Conservation (phyloP, 2,888 invertebrate species). For the Gryllus longicercus region DNA sequence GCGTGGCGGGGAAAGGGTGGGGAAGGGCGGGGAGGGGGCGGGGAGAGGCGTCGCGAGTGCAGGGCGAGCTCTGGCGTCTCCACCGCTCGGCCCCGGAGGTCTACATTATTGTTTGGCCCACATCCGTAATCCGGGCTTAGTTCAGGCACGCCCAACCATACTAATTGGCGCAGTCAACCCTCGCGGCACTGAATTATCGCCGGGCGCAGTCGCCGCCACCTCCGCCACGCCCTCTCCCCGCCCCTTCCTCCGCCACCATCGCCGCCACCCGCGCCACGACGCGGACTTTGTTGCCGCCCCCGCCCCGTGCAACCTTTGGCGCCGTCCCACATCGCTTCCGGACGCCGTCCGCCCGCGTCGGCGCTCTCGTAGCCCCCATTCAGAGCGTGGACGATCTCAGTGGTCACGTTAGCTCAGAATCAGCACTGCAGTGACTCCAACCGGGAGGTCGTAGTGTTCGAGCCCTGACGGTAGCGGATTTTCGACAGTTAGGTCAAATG, state of each 20-base stretch:
- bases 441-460: too few species aligned
- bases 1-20: neutral
- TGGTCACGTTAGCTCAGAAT: too few species aligned
- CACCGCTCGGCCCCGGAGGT: neutral
- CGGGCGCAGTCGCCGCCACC: neutral
- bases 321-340: too few species aligned
- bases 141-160: constrained; percentile 8
- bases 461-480: too few species aligned
- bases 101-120: constrained; percentile 8
- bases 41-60: neutral
- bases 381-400: too few species aligned
- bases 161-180: constrained; percentile 17
- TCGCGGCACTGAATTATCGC: constrained; percentile 9
- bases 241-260: neutral
- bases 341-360: too few species aligned
- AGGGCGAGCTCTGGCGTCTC: neutral
- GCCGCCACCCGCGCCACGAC: neutral
- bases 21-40: neutral
- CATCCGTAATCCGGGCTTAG: constrained; percentile 8
- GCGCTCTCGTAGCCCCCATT: too few species aligned
- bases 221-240: neutral
- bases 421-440: too few species aligned
- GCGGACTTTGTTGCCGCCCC: too few species aligned
- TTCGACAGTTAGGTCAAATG: too few species aligned
- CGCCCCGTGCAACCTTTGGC: too few species aligned